Percentiles rank a stretch among this genome's conserved stretches.
phyloP scores from a whole-genome alignment of 2,888 invertebrate genomes.

The Diarsia mendica region DNA sequence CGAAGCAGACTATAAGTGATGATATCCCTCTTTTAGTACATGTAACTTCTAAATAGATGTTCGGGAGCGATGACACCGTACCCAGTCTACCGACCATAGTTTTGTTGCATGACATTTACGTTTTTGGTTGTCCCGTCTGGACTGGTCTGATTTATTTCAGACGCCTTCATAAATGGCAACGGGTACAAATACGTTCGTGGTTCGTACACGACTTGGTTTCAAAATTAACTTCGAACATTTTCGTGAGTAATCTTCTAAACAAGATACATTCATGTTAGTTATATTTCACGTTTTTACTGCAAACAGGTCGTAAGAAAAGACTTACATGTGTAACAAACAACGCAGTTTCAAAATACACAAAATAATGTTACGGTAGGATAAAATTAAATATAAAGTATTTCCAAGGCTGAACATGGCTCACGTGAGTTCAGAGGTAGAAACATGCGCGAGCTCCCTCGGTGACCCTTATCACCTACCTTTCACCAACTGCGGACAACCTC shows the following conservation, averaged over 20 bases:
- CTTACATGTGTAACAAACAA: conserved; percentile 19
- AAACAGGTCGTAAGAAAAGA: conserved; percentile 22
- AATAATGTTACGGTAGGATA: conserved; percentile 42
- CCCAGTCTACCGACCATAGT: conserved; percentile 70
- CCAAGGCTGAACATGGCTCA: conserved; percentile 69
- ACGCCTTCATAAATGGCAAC: conserved; percentile 68
- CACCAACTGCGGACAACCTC: conserved; percentile 75
- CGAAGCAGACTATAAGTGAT: conserved; percentile 55
- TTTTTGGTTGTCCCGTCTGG: conserved; percentile 83
- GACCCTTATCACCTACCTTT: conserved; percentile 79
- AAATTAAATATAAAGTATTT: conserved; percentile 48
- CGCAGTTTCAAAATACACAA: conserved; percentile 47
- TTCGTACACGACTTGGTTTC: conserved; percentile 41
- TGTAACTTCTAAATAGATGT: conserved; percentile 67
- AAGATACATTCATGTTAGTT: conserved; percentile 16
- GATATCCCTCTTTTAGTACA: conserved; percentile 64
- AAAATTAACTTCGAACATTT: conserved; percentile 38
- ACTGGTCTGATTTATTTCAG: conserved; percentile 81
- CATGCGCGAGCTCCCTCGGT: conserved; percentile 57
- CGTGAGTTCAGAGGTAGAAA: conserved; percentile 70
- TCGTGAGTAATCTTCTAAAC: conserved; percentile 25
- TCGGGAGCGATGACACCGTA: conserved; percentile 79
- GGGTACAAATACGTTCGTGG: conserved; percentile 55
- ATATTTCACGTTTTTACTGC: conserved; percentile 33
- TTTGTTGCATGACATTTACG: conserved; percentile 87